Percentiles rank a stretch among this genome's conserved stretches.
These are phyloP conservation scores for Ardeotis arabs DNA, from an alignment of 2,113 vertebrate genomes.

Conservation along the genomic window DNA sequence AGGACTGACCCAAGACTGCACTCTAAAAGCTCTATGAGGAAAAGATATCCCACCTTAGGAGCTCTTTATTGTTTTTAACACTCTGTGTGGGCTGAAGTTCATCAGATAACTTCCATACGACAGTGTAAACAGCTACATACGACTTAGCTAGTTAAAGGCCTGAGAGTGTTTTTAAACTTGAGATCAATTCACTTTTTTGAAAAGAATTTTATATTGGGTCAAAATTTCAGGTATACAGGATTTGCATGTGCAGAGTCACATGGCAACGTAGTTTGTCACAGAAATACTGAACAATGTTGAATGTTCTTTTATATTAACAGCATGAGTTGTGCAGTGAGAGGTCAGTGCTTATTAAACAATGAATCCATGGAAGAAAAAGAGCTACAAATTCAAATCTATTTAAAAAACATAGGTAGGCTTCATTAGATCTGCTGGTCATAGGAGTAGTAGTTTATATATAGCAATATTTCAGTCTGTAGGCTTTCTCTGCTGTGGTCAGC, in stretches of 20 bases:
- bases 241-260: not conserved
- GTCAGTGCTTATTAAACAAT: not conserved
- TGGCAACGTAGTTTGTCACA: not conserved
- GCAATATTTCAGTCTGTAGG: not conserved
- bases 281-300: not conserved
- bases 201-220: not conserved
- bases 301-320: not conserved
- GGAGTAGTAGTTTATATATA: not conserved
- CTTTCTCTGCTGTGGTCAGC: not conserved
- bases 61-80: not conserved
- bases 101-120: not conserved
- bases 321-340: not conserved
- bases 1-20: not conserved
- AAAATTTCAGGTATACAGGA: not conserved
- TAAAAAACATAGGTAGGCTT: not conserved
- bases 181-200: not conserved
- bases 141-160: not conserved
- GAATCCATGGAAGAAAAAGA: not conserved
- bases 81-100: not conserved
- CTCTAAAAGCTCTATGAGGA: not conserved
- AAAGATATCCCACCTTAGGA: not conserved
- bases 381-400: not conserved
- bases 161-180: not conserved
- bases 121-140: not conserved
- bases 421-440: not conserved